Evolutionary conservation across 2,797 vertebrate species (phyloP).

Genomic region (Mycteria americana): DNA sequence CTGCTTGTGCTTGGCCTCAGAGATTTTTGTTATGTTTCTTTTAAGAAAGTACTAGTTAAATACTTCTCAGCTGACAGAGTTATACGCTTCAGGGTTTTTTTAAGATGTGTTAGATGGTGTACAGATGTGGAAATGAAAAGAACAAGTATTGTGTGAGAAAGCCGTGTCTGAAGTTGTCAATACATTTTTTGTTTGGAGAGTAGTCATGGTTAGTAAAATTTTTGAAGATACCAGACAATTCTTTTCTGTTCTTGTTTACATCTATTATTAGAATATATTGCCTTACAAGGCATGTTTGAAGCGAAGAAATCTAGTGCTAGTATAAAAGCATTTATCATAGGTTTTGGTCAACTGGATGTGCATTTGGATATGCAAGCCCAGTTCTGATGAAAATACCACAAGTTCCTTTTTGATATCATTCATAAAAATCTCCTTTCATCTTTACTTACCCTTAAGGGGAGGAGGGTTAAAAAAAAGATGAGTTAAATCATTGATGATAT

Average conservation of each 20-base stretch:
- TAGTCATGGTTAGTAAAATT: not conserved
- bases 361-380: not conserved
- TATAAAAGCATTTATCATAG: not conserved
- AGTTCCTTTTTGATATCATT: not conserved
- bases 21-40: not conserved
- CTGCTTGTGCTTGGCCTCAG: not conserved
- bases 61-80: not conserved
- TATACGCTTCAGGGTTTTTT: not conserved
- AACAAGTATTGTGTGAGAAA: not conserved
- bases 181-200: not conserved
- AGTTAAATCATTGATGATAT: not conserved
- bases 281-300: not conserved
- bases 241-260: not conserved
- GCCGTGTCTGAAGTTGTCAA: not conserved
- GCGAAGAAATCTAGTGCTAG: not conserved
- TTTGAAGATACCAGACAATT: not conserved
- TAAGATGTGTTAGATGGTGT: conserved; percentile 3
- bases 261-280: not conserved
- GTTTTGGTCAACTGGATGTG: not conserved
- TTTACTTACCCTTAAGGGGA: not conserved
- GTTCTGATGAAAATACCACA: not conserved
- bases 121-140: conserved; percentile 38
- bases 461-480: too few species aligned
- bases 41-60: not conserved
- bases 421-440: not conserved